phyloP scores from a whole-genome alignment of 2,797 vertebrate genomes.

The Agapornis canus region DNA sequence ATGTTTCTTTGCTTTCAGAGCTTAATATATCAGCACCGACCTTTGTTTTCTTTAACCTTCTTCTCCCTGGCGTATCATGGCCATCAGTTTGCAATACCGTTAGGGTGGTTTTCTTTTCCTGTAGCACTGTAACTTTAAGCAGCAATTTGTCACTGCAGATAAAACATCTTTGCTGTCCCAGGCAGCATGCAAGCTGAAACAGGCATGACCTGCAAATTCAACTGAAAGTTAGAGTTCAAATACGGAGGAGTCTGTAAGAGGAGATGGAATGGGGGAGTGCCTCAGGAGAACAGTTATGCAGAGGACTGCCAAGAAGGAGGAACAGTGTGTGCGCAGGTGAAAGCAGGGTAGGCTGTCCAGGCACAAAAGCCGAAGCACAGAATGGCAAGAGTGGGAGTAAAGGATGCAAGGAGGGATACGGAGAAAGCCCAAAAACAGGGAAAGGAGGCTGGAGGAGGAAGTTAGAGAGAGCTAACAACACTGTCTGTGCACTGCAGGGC shows the following conservation, averaged over 20 bases:
- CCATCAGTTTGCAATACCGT: not conserved
- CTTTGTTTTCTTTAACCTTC: slow-evolving; percentile 14
- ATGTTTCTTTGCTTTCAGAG: not conserved
- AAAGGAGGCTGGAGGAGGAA: not conserved
- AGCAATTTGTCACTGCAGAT: slow-evolving; percentile 33
- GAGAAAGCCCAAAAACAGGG: not conserved
- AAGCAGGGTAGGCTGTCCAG: not conserved
- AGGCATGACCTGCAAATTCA: slow-evolving; percentile 25
- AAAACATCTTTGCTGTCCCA: slow-evolving; percentile 17
- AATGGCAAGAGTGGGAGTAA: not conserved
- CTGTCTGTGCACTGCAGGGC: not conserved
- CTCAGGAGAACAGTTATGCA: not conserved
- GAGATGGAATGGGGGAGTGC: not conserved
- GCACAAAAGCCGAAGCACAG: not conserved
- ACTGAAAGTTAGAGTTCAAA: not conserved
- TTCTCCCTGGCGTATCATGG: not conserved
- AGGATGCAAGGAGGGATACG: not conserved
- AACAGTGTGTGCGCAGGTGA: not conserved
- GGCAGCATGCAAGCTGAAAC: not conserved
- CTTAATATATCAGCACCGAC: not conserved
- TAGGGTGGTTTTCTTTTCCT: not conserved
- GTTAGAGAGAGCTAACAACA: not conserved
- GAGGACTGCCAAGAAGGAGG: not conserved
- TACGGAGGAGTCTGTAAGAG: not conserved
- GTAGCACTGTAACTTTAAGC: not conserved